A percentile compares a stretch with the other conserved stretches of the same genome.
phyloP scores from a whole-genome alignment of 2,888 invertebrate species.

The Frankliniella intonsa region DNA sequence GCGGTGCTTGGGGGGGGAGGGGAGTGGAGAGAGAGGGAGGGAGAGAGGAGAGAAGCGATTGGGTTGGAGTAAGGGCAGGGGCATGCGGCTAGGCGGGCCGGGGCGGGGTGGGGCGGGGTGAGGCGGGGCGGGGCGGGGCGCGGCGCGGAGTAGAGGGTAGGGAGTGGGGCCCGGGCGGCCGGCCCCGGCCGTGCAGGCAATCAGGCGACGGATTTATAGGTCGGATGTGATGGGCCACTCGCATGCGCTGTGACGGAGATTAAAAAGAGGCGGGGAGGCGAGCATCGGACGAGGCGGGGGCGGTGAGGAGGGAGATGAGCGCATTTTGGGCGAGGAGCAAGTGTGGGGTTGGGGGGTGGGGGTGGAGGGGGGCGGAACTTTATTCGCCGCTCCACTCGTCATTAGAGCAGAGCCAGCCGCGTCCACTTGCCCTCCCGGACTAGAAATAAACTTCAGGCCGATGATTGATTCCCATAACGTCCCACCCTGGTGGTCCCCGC shows the following conservation, averaged over 20 bases:
- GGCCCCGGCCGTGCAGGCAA: background rate
- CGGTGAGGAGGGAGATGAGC: constrained; percentile 11
- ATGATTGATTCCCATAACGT: no score
- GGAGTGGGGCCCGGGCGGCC: background rate
- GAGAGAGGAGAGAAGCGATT: background rate
- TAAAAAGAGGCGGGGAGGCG: constrained; percentile 30
- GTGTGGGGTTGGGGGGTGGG: background rate
- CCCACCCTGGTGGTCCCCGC: no score
- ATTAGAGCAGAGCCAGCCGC: no score
- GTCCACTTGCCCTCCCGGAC: no score
- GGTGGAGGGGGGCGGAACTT: background rate
- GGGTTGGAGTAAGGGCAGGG: background rate
- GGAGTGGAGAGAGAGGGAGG: background rate
- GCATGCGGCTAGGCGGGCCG: background rate
- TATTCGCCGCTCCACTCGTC: no score
- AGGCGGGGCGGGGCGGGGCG: background rate
- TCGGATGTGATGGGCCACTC: background rate
- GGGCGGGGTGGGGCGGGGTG: background rate
- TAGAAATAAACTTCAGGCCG: no score
- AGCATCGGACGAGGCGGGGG: background rate
- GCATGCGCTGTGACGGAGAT: constrained; percentile 28
- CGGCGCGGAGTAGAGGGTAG: background rate
- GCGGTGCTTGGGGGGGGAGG: background rate
- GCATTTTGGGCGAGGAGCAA: no score
- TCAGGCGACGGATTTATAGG: constrained; percentile 6